phyloP scores from a whole-genome alignment of 2,888 invertebrate species.

The Ectobius pallidus region DNA sequence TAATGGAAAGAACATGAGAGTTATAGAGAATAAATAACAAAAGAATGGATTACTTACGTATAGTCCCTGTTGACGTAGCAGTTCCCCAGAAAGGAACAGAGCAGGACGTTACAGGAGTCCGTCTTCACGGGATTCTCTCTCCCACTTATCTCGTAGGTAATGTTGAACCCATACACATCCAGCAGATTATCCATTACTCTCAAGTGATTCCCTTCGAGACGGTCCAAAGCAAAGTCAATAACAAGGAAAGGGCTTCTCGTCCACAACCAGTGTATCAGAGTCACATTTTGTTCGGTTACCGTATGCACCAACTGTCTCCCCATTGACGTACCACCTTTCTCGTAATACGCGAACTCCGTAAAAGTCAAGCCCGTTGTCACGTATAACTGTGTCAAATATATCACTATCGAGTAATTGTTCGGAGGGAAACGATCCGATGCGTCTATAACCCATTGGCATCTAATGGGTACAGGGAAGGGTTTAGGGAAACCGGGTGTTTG shows the following conservation, averaged over 20 bases:
- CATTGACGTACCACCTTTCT: constrained; percentile 60
- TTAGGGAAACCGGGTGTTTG: constrained; percentile 86
- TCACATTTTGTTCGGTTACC: constrained; percentile 73
- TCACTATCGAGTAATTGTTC: constrained; percentile 69
- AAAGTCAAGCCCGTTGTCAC: constrained; percentile 78
- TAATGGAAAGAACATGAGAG: too few species aligned
- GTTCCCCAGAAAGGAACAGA: constrained; percentile 85
- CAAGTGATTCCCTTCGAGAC: constrained; percentile 80
- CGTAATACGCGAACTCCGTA: constrained; percentile 78
- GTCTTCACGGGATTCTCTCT: constrained; percentile 57
- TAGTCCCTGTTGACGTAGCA: constrained; percentile 76
- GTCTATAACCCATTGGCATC: constrained; percentile 88
- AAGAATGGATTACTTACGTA: constrained; percentile 67
- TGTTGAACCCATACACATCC: constrained; percentile 90
- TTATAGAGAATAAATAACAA: too few species aligned
- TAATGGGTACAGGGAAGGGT: constrained; percentile 80
- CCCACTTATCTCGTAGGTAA: constrained; percentile 82
- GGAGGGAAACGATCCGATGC: constrained; percentile 62
- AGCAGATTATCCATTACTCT: constrained; percentile 80
- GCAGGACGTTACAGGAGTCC: constrained; percentile 76
- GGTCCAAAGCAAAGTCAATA: constrained; percentile 74
- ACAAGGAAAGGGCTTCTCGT: constrained; percentile 76
- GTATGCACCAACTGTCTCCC: constrained; percentile 68
- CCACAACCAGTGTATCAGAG: constrained; percentile 61
- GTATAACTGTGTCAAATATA: constrained; percentile 89